phyloP scores from a whole-genome alignment of 2,888 invertebrate species.

The Rapana venosa region DNA sequence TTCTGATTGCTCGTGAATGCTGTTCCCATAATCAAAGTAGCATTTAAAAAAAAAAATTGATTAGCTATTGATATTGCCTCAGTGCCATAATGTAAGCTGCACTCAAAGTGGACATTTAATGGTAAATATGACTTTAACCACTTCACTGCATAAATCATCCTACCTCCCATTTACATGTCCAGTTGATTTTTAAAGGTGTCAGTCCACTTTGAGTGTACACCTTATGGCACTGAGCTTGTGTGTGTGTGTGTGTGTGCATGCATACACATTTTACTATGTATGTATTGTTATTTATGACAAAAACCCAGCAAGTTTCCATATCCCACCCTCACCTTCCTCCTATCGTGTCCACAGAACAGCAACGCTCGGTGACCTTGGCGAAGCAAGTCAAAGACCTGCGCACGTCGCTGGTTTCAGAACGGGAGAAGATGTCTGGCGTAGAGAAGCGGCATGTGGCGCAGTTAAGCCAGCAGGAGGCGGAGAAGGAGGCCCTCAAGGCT shows the following conservation, averaged over 20 bases:
- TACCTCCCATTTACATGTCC: too few species aligned
- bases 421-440: conserved; percentile 81
- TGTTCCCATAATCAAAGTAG: too few species aligned
- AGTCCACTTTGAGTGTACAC: too few species aligned
- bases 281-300: background rate
- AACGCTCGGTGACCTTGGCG: conserved; percentile 84
- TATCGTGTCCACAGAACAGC: conserved; percentile 65
- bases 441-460: conserved; percentile 83
- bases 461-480: conserved; percentile 81
- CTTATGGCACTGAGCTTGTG: too few species aligned
- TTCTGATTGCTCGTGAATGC: too few species aligned
- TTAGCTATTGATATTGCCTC: too few species aligned
- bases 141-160: too few species aligned
- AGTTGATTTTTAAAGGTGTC: too few species aligned
- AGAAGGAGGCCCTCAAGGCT: conserved; percentile 83
- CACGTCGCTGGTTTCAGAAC: conserved; percentile 84
- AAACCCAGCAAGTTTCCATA: background rate
- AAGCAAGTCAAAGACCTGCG: conserved; percentile 90
- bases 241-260: background rate
- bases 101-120: too few species aligned
- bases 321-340: background rate
- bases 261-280: background rate
- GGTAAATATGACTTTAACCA: too few species aligned
- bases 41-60: too few species aligned
- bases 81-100: too few species aligned